Evolutionary conservation across 2,888 invertebrate genomes (phyloP).

Genomic region (Cenopis cana): DNA sequence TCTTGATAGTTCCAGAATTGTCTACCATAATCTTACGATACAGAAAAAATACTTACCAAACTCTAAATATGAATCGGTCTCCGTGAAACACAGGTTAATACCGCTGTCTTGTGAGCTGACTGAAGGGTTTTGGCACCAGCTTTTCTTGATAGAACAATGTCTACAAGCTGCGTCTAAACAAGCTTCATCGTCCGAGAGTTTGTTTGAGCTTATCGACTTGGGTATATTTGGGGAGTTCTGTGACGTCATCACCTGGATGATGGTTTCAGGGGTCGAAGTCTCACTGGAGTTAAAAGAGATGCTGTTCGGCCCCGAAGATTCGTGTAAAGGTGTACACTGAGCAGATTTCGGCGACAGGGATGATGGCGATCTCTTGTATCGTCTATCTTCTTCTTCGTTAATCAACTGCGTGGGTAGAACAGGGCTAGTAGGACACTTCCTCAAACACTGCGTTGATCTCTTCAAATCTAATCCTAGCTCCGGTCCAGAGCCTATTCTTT

Average conservation of each 20-base stretch:
- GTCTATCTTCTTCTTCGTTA: conserved; percentile 68
- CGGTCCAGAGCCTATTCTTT: conserved; percentile 76
- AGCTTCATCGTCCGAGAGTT: conserved; percentile 85
- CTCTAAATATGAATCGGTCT: conserved; percentile 86
- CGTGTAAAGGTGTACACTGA: conserved; percentile 76
- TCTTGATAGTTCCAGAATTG: background rate
- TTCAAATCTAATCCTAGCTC: conserved; percentile 75
- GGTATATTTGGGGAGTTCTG: conserved; percentile 75
- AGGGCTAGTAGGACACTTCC: conserved; percentile 81
- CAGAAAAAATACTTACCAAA: conserved; percentile 66
- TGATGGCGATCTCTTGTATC: conserved; percentile 66
- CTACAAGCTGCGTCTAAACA: conserved; percentile 77
- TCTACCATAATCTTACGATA: background rate
- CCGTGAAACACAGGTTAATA: conserved; percentile 90
- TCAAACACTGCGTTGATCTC: conserved; percentile 61
- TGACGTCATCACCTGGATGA: conserved; percentile 77
- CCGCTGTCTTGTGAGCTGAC: conserved; percentile 92
- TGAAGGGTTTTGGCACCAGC: conserved; percentile 88
- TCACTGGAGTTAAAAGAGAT: conserved; percentile 83
- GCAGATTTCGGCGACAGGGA: conserved; percentile 74
- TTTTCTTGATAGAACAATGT: conserved; percentile 82
- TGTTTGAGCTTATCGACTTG: conserved; percentile 84
- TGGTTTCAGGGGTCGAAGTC: conserved; percentile 82
- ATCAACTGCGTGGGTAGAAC: conserved; percentile 66
- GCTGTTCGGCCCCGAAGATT: conserved; percentile 76